Base-by-base conservation (phyloP, 1,140 invertebrate genomes). In the Aricia agestis region DNA sequence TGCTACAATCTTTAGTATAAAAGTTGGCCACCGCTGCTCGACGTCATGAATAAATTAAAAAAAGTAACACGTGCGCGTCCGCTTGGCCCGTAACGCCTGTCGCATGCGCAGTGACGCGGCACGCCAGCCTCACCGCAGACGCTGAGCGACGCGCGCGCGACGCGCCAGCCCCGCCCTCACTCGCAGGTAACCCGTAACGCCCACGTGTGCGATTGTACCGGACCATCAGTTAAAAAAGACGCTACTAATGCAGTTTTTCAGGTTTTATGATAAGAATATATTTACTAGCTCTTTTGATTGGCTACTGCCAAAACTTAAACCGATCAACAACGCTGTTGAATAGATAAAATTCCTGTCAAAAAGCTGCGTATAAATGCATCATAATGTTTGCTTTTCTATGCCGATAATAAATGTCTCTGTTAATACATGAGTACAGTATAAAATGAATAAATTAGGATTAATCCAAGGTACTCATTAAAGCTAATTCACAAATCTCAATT, bases 61-160 rank as follows among this genome's bases (percentile, higher is more conserved):
- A 36, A 36, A 36, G 9, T 36, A 36, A 36, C 36, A 52, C 45
- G 45, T 61, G 32, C 41, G 61, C 59, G 68, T 69, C 68, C 68
- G 68, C 58, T 67, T 69, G 68, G 68, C 73, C 68, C 79, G 76
- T 76, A 82, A 82, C 76, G 76, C 77, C 69, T 75, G 67, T 71
- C 78, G 88, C 85, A 87, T 89, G 86, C 86, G 83, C 89, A 87
- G 86, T 90, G 89, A 84, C 82, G 74, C 87, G 87, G 77, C 88
- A 90, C 87, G 82, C 84, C 73, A 90, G 89, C 83, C 81, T 89
- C 77, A 82, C 87, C 71, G 82, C 84, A 74, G 82, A 84, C 73
- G 78, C 75, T 68, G 86, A 90, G 85, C 78, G 77, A 71, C 80
- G 76, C 70, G 80, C 82, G 73, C 80, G 86, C 67, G 85, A 87